A percentile compares a stretch with the other conserved stretches of the same genome.
Conservation (phyloP, 2,113 vertebrate genomes). For the Channa argus region DNA sequence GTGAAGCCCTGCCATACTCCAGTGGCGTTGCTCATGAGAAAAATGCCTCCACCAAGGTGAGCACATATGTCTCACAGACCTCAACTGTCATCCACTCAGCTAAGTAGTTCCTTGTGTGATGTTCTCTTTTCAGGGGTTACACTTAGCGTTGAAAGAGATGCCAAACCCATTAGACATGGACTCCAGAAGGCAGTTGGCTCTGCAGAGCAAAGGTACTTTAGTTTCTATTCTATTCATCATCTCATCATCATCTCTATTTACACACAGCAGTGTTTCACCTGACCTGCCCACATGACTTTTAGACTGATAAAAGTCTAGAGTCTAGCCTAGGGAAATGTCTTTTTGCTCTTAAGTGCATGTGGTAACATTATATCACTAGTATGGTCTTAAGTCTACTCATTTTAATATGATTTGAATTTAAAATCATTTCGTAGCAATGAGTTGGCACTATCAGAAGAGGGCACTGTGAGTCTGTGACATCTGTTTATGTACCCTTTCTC, state of each 20-base stretch:
- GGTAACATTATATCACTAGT: background rate
- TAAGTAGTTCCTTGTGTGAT: conserved; percentile 13
- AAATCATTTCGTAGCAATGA: conserved; percentile 38
- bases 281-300: background rate
- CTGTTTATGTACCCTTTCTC: conserved; percentile 53
- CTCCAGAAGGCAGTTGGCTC: conserved; percentile 86
- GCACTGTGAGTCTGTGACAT: conserved; percentile 81
- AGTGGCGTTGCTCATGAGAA: conserved; percentile 82
- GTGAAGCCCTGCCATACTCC: conserved; percentile 80
- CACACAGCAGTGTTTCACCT: background rate
- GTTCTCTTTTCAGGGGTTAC: conserved; percentile 65
- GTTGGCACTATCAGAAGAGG: conserved; percentile 79
- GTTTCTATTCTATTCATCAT: background rate
- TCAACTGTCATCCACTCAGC: background rate
- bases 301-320: background rate
- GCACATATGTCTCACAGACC: conserved; percentile 6
- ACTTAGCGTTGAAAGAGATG: conserved; percentile 81
- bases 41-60: conserved; percentile 88
- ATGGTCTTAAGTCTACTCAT: background rate
- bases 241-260: too few species aligned
- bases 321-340: too few species aligned
- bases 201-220: conserved; percentile 90
- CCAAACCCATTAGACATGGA: conserved; percentile 88
- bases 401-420: background rate
- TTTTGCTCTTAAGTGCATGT: too few species aligned